phyloP scores from a whole-genome alignment of 2,113 vertebrate species.

The Dipodomys stephensi region DNA sequence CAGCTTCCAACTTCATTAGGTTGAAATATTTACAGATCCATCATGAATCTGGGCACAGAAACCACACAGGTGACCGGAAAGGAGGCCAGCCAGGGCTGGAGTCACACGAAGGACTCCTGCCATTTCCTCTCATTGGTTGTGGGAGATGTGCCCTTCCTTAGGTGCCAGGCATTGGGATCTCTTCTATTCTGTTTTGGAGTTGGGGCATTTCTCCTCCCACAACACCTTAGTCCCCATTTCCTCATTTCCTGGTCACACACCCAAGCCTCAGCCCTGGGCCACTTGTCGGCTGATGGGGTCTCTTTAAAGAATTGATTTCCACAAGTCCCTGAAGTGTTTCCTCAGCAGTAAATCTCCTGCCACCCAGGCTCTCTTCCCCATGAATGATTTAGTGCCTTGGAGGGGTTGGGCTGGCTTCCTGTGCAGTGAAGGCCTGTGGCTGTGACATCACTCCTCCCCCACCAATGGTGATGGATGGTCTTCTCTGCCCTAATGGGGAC shows the following conservation, averaged over 20 bases:
- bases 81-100: background rate
- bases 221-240: background rate
- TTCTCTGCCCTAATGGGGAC: constrained; percentile 68
- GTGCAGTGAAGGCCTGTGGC: constrained; percentile 27
- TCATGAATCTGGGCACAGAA: background rate
- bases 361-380: constrained; percentile 55
- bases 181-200: background rate
- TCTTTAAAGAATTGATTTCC: constrained; percentile 76
- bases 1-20: no score
- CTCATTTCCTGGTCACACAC: background rate
- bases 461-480: constrained; percentile 60
- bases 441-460: constrained; percentile 52
- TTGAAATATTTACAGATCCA: background rate
- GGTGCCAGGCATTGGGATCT: background rate
- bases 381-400: constrained; percentile 79
- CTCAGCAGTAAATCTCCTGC: constrained; percentile 66
- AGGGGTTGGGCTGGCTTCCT: constrained; percentile 41
- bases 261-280: background rate
- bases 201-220: background rate
- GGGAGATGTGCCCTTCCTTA: background rate
- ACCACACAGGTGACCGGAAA: background rate
- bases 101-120: no score
- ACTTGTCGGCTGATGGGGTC: constrained; percentile 59
- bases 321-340: constrained; percentile 73
- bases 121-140: rapidly evolving